Evolutionary conservation across 2,797 vertebrate species (phyloP).

Genomic region (Furcifer pardalis): DNA sequence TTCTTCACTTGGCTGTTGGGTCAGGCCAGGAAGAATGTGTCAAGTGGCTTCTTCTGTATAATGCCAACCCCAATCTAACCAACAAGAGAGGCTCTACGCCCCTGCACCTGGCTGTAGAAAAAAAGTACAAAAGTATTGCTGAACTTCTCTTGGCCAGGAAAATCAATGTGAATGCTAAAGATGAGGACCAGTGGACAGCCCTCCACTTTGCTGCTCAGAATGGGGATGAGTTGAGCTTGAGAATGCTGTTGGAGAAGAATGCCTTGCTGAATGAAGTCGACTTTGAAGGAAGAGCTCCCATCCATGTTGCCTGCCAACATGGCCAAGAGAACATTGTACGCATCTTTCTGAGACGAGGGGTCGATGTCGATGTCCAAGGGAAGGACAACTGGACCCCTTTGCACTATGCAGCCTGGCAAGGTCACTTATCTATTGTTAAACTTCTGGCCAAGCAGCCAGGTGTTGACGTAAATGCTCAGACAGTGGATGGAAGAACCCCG

Average conservation of each 20-base stretch:
- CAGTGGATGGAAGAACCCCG: conserved; percentile 87
- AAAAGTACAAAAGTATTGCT: conserved; percentile 82
- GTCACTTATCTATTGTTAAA: conserved; percentile 91
- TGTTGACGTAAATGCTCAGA: conserved; percentile 86
- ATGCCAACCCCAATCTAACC: conserved; percentile 90
- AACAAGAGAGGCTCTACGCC: conserved; percentile 88
- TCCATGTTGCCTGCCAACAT: conserved; percentile 95
- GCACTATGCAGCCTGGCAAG: conserved; percentile 94
- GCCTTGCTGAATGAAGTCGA: conserved; percentile 88
- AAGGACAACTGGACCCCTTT: conserved; percentile 93
- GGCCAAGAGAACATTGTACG: conserved; percentile 92
- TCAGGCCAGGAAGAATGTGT: conserved; percentile 92
- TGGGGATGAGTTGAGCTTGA: conserved; percentile 88
- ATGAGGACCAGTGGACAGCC: conserved; percentile 97
- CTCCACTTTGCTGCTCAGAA: conserved; percentile 95
- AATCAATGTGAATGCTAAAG: conserved; percentile 91
- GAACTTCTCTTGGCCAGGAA: conserved; percentile 90
- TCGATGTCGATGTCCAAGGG: conserved; percentile 81
- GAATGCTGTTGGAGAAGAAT: conserved; percentile 88
- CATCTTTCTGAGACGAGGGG: conserved; percentile 88
- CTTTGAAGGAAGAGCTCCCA: conserved; percentile 91
- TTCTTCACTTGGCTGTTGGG: conserved; percentile 90
- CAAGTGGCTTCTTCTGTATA: conserved; percentile 94
- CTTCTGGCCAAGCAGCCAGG: conserved; percentile 90
- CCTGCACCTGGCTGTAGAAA: conserved; percentile 91